Evolutionary conservation across 2,888 invertebrate species (phyloP).

Genomic region (Cheilosia vernalis): DNA sequence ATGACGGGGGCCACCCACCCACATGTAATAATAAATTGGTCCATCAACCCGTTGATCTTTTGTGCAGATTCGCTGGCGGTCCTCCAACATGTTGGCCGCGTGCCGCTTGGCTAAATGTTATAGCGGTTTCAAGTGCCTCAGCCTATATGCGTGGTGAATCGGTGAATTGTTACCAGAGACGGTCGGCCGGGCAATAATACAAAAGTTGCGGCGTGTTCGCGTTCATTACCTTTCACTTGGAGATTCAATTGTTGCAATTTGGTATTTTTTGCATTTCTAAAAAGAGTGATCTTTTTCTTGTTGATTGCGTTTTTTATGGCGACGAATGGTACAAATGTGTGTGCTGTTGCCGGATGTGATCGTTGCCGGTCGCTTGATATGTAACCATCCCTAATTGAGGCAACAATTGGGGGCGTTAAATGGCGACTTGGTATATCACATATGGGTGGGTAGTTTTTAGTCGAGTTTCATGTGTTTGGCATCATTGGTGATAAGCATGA

Average conservation of each 20-base stretch:
- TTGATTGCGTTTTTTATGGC: conserved; percentile 19
- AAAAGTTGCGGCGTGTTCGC: conserved; percentile 34
- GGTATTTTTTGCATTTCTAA: conserved; percentile 27
- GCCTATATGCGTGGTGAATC: conserved; percentile 62
- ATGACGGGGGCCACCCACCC: conserved; percentile 70
- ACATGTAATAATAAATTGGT: conserved; percentile 71
- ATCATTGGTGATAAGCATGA: too few species aligned
- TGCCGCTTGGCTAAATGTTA: conserved; percentile 5
- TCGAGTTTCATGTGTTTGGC: too few species aligned
- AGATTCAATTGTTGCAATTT: conserved; percentile 62
- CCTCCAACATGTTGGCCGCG: conserved; percentile 26
- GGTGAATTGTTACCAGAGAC: conserved; percentile 60
- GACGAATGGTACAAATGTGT: conserved; percentile 28
- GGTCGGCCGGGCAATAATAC: conserved; percentile 57
- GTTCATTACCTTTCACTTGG: conserved; percentile 72
- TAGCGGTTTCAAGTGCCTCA: neutral
- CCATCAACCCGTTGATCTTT: conserved; percentile 65
- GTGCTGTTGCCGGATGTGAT: conserved; percentile 63
- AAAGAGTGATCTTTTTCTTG: neutral
- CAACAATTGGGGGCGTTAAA: conserved; percentile 16
- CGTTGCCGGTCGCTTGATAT: conserved; percentile 36
- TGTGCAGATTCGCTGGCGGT: conserved; percentile 28
- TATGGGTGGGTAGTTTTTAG: too few species aligned
- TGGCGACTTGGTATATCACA: conserved; percentile 2
- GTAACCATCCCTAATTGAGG: conserved; percentile 62